Conservation (phyloP, 2,888 invertebrate genomes). For the Glaucopsyche alexis region DNA sequence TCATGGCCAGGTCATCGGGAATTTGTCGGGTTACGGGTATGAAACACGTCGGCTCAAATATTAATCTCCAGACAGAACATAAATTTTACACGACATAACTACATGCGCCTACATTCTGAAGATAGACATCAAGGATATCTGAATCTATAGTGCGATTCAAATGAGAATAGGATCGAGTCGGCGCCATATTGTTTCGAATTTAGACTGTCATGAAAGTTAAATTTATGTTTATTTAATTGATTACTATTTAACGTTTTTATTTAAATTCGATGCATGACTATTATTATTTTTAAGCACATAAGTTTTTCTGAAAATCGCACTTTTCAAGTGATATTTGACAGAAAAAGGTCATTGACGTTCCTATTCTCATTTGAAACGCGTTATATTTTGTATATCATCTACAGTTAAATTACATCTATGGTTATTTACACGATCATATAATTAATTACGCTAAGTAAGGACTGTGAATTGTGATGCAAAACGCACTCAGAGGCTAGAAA, state of each 20-base stretch:
- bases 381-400: not conserved
- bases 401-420: not conserved
- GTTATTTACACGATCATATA: not conserved
- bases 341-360: too few relatives aligned
- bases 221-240: too few relatives aligned
- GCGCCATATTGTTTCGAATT: too few relatives aligned
- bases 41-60: conserved; percentile 9
- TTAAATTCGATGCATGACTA: too few relatives aligned
- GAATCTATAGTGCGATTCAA: not conserved
- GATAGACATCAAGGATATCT: not conserved
- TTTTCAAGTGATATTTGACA: too few relatives aligned
- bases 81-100: conserved; percentile 3
- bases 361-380: too few relatives aligned
- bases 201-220: too few relatives aligned
- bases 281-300: too few relatives aligned
- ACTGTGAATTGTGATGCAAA: not conserved
- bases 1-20: conserved; percentile 14
- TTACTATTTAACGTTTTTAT: too few relatives aligned
- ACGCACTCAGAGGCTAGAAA: not conserved
- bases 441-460: not conserved
- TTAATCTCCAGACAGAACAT: conserved; percentile 18
- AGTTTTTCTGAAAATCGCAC: too few relatives aligned
- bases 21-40: conserved; percentile 7
- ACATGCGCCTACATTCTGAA: not conserved
- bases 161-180: too few relatives aligned